Percentiles rank a stretch among this genome's conserved stretches.
phyloP scores from a whole-genome alignment of 2,113 vertebrate genomes.

The Pygathrix nemaeus region DNA sequence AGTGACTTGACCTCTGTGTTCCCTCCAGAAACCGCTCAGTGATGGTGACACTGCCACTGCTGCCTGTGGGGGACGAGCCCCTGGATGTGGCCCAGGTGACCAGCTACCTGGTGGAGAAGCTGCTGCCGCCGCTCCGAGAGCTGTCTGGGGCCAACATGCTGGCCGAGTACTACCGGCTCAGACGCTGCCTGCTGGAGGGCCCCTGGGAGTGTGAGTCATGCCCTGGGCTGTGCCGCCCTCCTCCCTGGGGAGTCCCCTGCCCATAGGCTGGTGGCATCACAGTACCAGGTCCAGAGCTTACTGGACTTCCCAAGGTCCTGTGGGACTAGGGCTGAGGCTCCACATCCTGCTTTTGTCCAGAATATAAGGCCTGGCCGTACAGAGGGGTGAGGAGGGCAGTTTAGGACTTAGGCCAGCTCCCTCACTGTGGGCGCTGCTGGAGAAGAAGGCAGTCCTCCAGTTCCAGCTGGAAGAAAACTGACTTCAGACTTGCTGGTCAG shows the following conservation, averaged over 20 bases:
- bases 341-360: background rate
- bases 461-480: background rate
- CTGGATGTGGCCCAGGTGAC: constrained; percentile 79
- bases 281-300: fast-evolving
- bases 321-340: background rate
- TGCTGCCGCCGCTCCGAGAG: constrained; percentile 84
- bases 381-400: fast-evolving
- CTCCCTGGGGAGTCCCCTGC: background rate
- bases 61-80: constrained; percentile 67
- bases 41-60: constrained; percentile 81
- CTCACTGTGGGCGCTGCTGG: fast-evolving
- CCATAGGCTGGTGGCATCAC: background rate
- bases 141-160: constrained; percentile 80
- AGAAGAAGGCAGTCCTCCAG: background rate
- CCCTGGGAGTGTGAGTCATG: constrained; percentile 86
- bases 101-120: constrained; percentile 87
- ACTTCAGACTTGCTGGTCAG: background rate
- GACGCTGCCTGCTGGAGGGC: constrained; percentile 87
- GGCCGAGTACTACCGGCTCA: constrained; percentile 86
- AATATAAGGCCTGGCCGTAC: background rate
- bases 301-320: background rate
- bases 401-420: background rate
- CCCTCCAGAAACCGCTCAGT: constrained; percentile 83
- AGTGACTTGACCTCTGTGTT: background rate
- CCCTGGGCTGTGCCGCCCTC: fast-evolving